phyloP scores from a whole-genome alignment of 2,888 invertebrate genomes.

The Callyntrura sp. region DNA sequence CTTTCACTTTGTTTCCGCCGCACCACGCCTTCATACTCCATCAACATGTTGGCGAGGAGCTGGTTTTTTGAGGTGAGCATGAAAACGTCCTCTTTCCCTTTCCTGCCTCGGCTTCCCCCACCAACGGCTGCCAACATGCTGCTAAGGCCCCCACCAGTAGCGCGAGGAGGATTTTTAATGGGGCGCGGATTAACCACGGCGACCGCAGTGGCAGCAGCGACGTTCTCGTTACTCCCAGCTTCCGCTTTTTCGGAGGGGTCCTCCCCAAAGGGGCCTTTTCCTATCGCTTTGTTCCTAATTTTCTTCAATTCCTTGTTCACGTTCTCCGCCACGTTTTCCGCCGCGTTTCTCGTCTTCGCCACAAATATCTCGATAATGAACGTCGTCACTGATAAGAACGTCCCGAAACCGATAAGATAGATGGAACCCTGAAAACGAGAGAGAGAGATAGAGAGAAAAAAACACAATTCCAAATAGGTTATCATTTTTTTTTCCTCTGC shows the following conservation, averaged over 20 bases:
- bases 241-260: constrained; percentile 1
- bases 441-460: no score
- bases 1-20: constrained; percentile 35
- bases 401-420: constrained; percentile 82
- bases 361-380: constrained; percentile 80
- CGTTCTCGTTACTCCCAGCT: background rate
- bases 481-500: no score
- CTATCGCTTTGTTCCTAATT: constrained; percentile 73
- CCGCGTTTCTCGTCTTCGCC: constrained; percentile 63
- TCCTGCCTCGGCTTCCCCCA: background rate
- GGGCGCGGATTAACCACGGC: no score
- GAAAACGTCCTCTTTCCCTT: background rate
- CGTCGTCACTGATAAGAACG: constrained; percentile 77
- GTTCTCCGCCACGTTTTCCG: no score
- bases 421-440: constrained; percentile 82
- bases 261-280: constrained; percentile 19
- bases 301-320: constrained; percentile 77
- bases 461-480: no score
- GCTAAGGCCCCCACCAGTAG: background rate
- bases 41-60: constrained; percentile 69
- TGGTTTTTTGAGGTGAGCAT: constrained; percentile 53
- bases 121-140: background rate
- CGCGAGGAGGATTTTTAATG: no score
- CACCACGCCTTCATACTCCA: constrained; percentile 71
- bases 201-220: no score